Percentiles rank a stretch among this genome's conserved stretches.
Evolutionary conservation across 2,113 vertebrate genomes (phyloP).

Genomic region (Poecilia latipinna): DNA sequence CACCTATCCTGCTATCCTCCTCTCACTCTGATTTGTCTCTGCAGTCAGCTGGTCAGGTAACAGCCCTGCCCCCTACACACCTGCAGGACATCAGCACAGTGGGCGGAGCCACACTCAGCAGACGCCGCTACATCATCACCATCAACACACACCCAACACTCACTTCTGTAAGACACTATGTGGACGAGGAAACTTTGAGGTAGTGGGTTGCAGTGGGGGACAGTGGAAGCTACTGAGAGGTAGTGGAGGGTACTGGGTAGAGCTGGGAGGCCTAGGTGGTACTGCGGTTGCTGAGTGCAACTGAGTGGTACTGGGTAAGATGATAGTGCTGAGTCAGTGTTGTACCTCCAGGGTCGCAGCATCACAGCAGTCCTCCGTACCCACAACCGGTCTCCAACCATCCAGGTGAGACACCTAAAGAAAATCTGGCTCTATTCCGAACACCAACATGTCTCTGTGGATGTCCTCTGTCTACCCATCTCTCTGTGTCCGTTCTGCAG

Average conservation of each 20-base stretch:
- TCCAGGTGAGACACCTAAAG: slow-evolving; percentile 65
- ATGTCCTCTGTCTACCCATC: background rate
- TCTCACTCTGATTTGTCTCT: slow-evolving; percentile 11
- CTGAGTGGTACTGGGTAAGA: background rate
- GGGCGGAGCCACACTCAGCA: slow-evolving; percentile 77
- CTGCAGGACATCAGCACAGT: slow-evolving; percentile 72
- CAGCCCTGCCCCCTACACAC: slow-evolving; percentile 70
- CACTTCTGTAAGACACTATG: slow-evolving; percentile 75
- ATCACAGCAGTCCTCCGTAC: slow-evolving; percentile 73
- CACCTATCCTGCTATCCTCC: background rate
- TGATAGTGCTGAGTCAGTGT: background rate
- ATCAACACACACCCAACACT: slow-evolving; percentile 55
- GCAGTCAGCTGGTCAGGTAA: slow-evolving; percentile 78
- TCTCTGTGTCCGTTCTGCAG: slow-evolving; percentile 29
- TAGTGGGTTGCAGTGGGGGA: too few species aligned
- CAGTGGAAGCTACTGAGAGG: background rate
- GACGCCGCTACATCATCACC: slow-evolving; percentile 71
- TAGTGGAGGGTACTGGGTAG: background rate
- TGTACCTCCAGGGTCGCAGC: slow-evolving; percentile 79
- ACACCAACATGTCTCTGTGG: background rate
- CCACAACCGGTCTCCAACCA: slow-evolving; percentile 70
- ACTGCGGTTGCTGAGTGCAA: background rate
- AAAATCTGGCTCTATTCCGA: background rate
- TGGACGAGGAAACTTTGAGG: too few species aligned
- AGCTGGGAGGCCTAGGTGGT: too few species aligned